Evolutionary conservation across 2,113 vertebrate species (phyloP).

Genomic region (Martes martes): DNA sequence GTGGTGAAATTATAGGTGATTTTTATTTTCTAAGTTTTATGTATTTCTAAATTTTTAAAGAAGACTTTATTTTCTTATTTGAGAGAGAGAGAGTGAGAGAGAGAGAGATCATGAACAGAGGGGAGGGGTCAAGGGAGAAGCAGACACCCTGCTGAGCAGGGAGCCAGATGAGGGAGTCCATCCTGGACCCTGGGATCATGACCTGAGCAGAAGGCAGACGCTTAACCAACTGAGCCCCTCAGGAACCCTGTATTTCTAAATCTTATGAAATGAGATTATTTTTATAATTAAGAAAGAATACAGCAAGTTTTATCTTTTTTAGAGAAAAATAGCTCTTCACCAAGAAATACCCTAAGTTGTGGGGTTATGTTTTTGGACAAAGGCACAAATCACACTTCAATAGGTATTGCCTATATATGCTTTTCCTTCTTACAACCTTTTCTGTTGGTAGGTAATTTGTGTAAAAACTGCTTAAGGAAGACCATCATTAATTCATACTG

Average conservation of each 20-base stretch:
- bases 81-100: too few relatives aligned
- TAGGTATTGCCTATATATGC: neutral
- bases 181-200: too few relatives aligned
- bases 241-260: neutral
- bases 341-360: neutral
- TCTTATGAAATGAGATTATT: slow-evolving; percentile 31
- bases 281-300: slow-evolving; percentile 35
- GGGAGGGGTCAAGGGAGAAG: too few relatives aligned
- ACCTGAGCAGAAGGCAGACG: too few relatives aligned
- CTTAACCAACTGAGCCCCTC: too few relatives aligned
- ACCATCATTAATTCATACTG: neutral
- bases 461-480: slow-evolving; percentile 4
- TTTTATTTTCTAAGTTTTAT: neutral
- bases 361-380: neutral
- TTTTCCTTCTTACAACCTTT: neutral
- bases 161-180: too few relatives aligned
- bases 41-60: neutral
- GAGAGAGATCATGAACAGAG: too few relatives aligned
- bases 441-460: neutral
- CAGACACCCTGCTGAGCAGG: too few relatives aligned
- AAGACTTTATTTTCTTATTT: too few relatives aligned
- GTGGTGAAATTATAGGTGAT: neutral
- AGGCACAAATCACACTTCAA: neutral
- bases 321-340: neutral
- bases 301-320: neutral